A percentile compares a stretch with the other conserved stretches of the same genome.
These are phyloP conservation scores for Lepus oiostolus DNA, from an alignment of 2,797 vertebrate species.

Conservation along the genomic window DNA sequence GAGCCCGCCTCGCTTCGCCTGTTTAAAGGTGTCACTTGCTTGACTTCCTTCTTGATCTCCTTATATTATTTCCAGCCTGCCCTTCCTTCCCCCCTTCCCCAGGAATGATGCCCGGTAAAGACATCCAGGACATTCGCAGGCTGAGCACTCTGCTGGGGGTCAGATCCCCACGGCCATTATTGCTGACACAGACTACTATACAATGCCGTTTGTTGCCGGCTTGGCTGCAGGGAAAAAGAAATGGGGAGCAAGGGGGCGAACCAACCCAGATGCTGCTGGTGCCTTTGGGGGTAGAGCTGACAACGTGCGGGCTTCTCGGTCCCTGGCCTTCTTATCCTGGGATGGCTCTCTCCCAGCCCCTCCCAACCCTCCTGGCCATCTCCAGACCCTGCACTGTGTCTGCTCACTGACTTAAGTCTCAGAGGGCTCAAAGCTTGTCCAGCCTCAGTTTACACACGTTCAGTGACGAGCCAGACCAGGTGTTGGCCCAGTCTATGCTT, in stretches of 20 bases:
- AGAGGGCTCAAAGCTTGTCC: neutral
- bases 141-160: conserved; percentile 65
- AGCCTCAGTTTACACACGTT: neutral
- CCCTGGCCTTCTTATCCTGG: neutral
- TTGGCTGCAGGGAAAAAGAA: conserved; percentile 60
- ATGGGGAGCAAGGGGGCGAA: neutral
- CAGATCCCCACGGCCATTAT: conserved; percentile 30
- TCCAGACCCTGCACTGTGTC: neutral
- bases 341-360: neutral
- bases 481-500: neutral
- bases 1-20: conserved; percentile 66
- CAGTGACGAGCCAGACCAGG: neutral
- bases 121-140: conserved; percentile 74
- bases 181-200: conserved; percentile 63
- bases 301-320: neutral
- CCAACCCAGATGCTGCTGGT: neutral
- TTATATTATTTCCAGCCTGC: conserved; percentile 81
- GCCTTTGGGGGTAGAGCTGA: neutral
- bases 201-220: conserved; percentile 28
- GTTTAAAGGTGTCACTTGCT: conserved; percentile 83
- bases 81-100: conserved; percentile 67
- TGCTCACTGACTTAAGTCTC: neutral
- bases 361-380: too few relatives aligned
- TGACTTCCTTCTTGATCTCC: conserved; percentile 83
- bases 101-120: conserved; percentile 73